Evolutionary conservation across 2,797 vertebrate species (phyloP).

Genomic region (Melopsittacus undulatus): DNA sequence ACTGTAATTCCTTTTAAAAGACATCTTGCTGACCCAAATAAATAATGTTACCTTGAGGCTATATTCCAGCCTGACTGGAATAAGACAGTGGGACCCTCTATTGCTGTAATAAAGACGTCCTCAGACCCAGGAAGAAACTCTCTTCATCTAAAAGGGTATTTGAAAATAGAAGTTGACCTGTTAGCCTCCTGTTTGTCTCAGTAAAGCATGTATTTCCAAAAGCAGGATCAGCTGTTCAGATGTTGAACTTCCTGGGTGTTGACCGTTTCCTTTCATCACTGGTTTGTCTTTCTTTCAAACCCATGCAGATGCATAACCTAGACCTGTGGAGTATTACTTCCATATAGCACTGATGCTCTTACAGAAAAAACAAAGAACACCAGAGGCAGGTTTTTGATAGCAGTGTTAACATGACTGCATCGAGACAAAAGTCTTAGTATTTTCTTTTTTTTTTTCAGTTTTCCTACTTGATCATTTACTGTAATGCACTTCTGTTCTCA

Average conservation of each 20-base stretch:
- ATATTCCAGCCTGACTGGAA: background rate
- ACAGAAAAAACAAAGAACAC: background rate
- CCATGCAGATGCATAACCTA: background rate
- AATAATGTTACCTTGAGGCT: conserved; percentile 1
- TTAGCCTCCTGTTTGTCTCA: background rate
- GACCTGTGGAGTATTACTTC: background rate
- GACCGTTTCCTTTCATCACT: background rate
- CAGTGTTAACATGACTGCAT: background rate
- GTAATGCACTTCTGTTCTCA: background rate
- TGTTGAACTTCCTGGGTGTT: background rate
- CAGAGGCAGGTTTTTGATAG: background rate
- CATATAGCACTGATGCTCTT: background rate
- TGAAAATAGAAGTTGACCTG: background rate
- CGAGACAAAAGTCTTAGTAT: background rate
- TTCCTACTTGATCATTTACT: background rate
- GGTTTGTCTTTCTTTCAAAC: background rate
- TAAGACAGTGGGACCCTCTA: background rate
- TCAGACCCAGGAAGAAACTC: background rate
- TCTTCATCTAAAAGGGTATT: background rate
- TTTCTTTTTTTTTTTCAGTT: background rate
- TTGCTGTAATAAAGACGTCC: background rate
- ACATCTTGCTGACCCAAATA: background rate
- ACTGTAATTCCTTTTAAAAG: background rate
- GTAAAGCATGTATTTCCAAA: background rate
- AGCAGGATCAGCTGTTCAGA: background rate